Evolutionary conservation across 30 jellyfish, hydroid and myxozoan species (phyloP), one percentile per base, ranked within the genome.

Genomic region (Nemopilema nomurai): DNA sequence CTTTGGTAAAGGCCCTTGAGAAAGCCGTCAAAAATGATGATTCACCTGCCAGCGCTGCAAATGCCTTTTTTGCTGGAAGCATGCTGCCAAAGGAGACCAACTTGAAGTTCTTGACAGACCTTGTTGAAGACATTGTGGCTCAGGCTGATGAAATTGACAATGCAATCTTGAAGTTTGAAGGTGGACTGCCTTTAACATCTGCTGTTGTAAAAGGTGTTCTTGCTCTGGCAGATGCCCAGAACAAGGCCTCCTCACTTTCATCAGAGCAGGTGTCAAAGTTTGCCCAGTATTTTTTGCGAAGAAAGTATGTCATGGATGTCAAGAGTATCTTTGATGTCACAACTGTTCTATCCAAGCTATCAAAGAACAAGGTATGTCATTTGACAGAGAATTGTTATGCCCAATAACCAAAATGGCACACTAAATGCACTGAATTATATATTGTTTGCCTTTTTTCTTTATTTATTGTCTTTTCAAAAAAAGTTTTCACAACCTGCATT

Each of bases 91-190:
- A 89, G 63, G 82, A 87, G 24, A 75, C 76, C 62, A 87, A 79
- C 62, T 33, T 85, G 67, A 88, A 76, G 75, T 81, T 90, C 53
- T 33, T 93, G 50, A 66, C 78, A 16, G 92, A 96, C 22, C 84
- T 88, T 78, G 98, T 93, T 62, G 98, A 93, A 87, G 98, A 93
- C 67, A 79, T 93, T 27, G 68, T 93, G 69, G 97, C 96, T 21
- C 98, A 93, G 75, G 98, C 98, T 67, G 98, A 93, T 83, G 98
- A 93, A 85, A 70, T 93, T 62, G 96, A 85, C 69, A 80, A 81
- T 51, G 67, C 94, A 31, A 57, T 82, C 28, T 69, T 93, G 85
- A 96, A 92, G 92, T 88, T 93, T 88, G 98, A 93, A 74, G 98
- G 97, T 70, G 98, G 98, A 7, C 62, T 93, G 57, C 81, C 85